Evolutionary conservation across 2,113 vertebrate species (phyloP).

Genomic region (Nesoenas mayeri): DNA sequence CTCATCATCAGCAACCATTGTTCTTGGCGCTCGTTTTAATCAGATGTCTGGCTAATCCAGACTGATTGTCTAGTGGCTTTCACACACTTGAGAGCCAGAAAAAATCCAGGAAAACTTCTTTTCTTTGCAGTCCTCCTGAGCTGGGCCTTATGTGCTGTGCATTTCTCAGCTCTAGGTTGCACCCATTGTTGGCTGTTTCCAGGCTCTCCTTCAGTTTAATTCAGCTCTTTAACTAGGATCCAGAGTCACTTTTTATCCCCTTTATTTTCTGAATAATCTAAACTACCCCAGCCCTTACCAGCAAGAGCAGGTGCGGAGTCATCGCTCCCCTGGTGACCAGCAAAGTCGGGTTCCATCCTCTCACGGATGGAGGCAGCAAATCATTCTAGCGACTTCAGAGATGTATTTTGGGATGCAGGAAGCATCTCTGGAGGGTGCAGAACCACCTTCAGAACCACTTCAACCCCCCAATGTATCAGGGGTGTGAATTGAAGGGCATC

Average conservation of each 20-base stretch:
- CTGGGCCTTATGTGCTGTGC: rapidly evolving
- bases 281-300: background rate
- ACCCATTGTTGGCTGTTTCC: background rate
- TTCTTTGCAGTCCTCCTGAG: background rate
- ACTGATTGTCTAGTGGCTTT: conserved; percentile 32
- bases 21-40: conserved; percentile 47
- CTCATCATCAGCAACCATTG: conserved; percentile 57
- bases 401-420: background rate
- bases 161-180: background rate
- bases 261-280: background rate
- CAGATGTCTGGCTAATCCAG: conserved; percentile 41
- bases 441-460: background rate
- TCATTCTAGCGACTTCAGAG: background rate
- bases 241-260: background rate
- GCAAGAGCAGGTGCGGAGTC: background rate
- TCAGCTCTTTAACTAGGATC: background rate
- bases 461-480: rapidly evolving
- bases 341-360: background rate
- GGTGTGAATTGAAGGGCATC: background rate
- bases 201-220: background rate
- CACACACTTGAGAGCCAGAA: background rate
- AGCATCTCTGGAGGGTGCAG: background rate
- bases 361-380: background rate
- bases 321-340: background rate
- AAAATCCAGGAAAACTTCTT: background rate